A percentile compares a stretch with the other conserved stretches of the same genome.
Evolutionary conservation across 2,113 vertebrate genomes (phyloP).

Genomic region (Cathartes aura): DNA sequence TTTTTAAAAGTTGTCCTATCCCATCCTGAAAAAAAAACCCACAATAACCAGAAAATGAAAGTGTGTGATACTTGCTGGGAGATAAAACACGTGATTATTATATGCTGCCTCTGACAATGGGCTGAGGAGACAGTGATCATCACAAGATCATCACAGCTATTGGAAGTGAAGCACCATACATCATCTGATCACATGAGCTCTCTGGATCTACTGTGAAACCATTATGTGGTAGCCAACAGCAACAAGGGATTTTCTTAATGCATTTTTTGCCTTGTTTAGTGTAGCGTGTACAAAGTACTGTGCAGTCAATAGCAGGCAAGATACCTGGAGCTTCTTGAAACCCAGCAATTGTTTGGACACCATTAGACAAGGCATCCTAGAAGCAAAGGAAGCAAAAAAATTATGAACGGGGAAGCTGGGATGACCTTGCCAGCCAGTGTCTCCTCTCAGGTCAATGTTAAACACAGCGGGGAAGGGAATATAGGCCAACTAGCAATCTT

Average conservation of each 20-base stretch:
- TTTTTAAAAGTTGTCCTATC: not conserved
- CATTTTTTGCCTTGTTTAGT: not conserved
- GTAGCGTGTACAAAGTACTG: not conserved
- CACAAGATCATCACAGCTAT: not conserved
- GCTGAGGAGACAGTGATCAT: not conserved
- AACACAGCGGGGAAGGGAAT: not conserved
- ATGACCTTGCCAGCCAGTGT: not conserved
- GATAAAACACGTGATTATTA: not conserved
- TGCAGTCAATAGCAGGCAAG: not conserved
- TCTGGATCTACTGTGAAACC: not conserved
- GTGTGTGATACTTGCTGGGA: not conserved
- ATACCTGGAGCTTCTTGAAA: not conserved
- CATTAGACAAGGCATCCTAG: not conserved
- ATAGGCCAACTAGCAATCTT: not conserved
- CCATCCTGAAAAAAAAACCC: not conserved
- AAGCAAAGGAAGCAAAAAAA: not conserved
- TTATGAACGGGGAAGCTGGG: not conserved
- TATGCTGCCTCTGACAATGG: not conserved
- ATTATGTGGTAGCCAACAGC: not conserved
- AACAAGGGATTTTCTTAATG: not conserved
- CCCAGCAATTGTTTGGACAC: not conserved
- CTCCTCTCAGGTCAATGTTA: not conserved
- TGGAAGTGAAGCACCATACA: not conserved
- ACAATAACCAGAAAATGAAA: not conserved
- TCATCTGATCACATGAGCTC: not conserved